Evolutionary conservation across 2,113 vertebrate genomes (phyloP), one percentile per base, ranked within the genome.

Genomic region (Phylloscopus trochiloides): DNA sequence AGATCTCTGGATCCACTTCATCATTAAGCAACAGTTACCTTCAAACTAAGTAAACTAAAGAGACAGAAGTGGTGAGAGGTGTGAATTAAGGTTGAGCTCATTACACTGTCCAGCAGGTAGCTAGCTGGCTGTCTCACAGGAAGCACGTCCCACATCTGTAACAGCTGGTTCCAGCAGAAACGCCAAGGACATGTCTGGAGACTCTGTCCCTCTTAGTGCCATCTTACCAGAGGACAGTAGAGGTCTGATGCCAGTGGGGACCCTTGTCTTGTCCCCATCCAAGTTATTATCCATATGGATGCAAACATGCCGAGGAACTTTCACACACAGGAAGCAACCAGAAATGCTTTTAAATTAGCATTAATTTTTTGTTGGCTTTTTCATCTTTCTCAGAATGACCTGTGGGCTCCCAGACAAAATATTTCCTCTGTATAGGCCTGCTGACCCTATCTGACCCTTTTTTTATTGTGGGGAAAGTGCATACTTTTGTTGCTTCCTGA

Each of bases 261-360:
- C 52, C 16, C 19, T 84, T 45, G 15, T 19, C 40, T 84, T 81
- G 3, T 17, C 91, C 10, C 19, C 17, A 26, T 51, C 15, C 34
- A 67, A 47, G 11, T 55, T 74, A 62, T 38, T 71, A 6, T 55
- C 14, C 29, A 5, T 5, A 9, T 47, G 31, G 65, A 43, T 57
- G 6, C 2, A 3, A 43, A 47, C 1, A 0, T 51, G 24, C 40
- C 3, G 2, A 77, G 26, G 32, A 59, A 54, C 20, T 43, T 66
- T 34, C 16, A 20, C 17, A 43, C 21, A 14, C 1, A 43, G 32
- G 32, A 83, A 55, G 12, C 17, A 72, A 50, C 7, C 28, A 17
- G 79, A 79, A 34, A 16, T 42, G 47, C 10, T 67, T 88, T 76
- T 31, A 51, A 74, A 75, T 77, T 21, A 70, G 2, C 7, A 12